phyloP scores from a whole-genome alignment of 2,888 invertebrate genomes.

The Arctia plantaginis region DNA sequence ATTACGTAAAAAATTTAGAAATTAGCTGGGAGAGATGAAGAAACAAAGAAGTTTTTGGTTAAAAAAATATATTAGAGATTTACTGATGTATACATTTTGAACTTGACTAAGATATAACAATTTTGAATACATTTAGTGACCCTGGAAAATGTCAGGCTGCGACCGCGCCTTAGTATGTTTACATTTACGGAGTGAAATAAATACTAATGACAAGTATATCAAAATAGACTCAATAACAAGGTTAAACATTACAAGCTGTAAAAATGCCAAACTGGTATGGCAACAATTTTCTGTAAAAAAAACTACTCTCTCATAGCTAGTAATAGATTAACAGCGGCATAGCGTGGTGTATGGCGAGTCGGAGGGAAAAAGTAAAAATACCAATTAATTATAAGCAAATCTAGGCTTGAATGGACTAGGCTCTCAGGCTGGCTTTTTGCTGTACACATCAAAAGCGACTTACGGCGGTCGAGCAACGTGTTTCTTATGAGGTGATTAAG shows the following conservation, averaged over 20 bases:
- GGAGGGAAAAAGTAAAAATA: conserved; percentile 44
- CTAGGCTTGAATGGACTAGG: conserved; percentile 57
- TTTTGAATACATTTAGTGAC: too few species aligned
- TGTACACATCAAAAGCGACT: conserved; percentile 63
- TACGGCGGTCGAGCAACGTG: conserved; percentile 57
- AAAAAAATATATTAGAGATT: too few species aligned
- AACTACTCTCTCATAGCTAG: conserved; percentile 21
- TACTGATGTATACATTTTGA: too few species aligned
- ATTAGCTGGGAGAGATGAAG: too few species aligned
- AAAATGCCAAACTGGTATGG: neutral
- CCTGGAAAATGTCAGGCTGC: too few species aligned
- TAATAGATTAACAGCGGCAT: conserved; percentile 1
- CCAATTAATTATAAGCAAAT: conserved; percentile 57
- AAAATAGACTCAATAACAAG: neutral
- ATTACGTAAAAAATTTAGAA: too few species aligned
- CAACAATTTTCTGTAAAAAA: neutral
- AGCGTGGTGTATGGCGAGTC: conserved; percentile 16
- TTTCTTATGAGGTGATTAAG: conserved; percentile 54
- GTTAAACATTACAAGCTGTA: neutral
- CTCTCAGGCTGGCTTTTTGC: conserved; percentile 57
- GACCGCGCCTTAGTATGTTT: too few species aligned
- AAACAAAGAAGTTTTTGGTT: too few species aligned
- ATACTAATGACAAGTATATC: neutral
- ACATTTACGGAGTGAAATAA: neutral
- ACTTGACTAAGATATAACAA: too few species aligned